phyloP scores from a whole-genome alignment of 2,888 invertebrate species.

The Aelia acuminata region DNA sequence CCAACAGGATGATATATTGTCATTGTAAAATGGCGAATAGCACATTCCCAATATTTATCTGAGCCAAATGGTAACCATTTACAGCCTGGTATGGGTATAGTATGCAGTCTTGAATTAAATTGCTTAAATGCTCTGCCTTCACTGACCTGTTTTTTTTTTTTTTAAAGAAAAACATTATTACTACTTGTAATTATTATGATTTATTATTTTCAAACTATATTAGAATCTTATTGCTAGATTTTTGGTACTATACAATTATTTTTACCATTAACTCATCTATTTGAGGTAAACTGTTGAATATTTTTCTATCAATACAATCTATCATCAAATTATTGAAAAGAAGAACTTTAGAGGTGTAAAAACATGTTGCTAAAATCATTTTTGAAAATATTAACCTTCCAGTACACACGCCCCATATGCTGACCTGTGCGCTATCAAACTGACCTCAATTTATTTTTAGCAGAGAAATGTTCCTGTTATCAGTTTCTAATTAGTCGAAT shows the following conservation, averaged over 20 bases:
- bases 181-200: slow-evolving; percentile 9
- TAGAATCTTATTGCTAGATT: background rate
- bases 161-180: slow-evolving; percentile 42
- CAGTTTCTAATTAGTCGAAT: too few relatives aligned
- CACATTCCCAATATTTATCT: slow-evolving; percentile 89
- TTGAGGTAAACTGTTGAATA: background rate
- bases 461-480: too few relatives aligned
- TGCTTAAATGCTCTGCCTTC: slow-evolving; percentile 84
- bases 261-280: background rate
- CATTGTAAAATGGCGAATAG: slow-evolving; percentile 88
- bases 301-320: background rate
- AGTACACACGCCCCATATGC: too few relatives aligned
- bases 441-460: too few relatives aligned
- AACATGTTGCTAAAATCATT: background rate
- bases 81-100: slow-evolving; percentile 84
- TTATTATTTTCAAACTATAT: background rate
- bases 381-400: too few relatives aligned
- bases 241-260: background rate
- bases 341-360: background rate
- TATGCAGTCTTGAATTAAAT: slow-evolving; percentile 83
- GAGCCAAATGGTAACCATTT: slow-evolving; percentile 78
- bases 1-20: slow-evolving; percentile 92
- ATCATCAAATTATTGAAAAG: background rate
- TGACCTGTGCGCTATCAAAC: too few relatives aligned
- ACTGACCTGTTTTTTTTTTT: slow-evolving; percentile 71